Base-by-base conservation (phyloP, 2,888 invertebrate genomes). In the Oxytorus armatus region DNA sequence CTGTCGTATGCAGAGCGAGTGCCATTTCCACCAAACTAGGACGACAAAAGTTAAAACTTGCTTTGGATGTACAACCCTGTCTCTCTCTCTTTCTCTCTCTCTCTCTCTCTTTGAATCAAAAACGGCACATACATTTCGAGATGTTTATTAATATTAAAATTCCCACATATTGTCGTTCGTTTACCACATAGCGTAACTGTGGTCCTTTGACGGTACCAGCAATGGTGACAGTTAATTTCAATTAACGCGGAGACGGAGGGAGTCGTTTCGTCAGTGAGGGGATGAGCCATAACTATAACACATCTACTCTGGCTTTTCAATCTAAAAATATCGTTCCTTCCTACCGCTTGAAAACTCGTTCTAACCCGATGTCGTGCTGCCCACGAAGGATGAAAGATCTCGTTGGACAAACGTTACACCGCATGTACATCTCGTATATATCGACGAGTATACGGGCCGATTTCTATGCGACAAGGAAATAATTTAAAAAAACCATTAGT, bases 41-140 rank as follows among this genome's bases (percentile, higher is more conserved):
- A 55, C 65, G 55, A 42, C 65, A 74, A 69, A 76, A 81, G 77
- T 77, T 81, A 59, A 74, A 69, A 57, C 73, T 73, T 33, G 59
- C 57, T 21, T n/a, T 44, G 44, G 61, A 66, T 49, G 59, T 51
- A 51, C 23, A 33, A 57, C 36, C 14, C 63, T 53, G 16, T 73
- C 39, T 14, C 10, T 18, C 10, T 47, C 39, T 8, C 23, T 4
- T 18, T 23, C 4, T 51, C 25, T 16, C 55, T 70, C 18, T 21
- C 21, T 29, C 33, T 33, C 42, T n/a, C 25, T 23, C 25, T 1
- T 18, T 29, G 16, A 18, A 21, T 10, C 29, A 14, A 44, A 57
- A 7, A 29, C n/a, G n/a, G n/a, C n/a, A n/a, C n/a, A n/a, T n/a
- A n/a, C n/a, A n/a, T n/a, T n/a, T n/a, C n/a, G n/a, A n/a, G n/a